phyloP scores from a whole-genome alignment of 1,140 invertebrate genomes.

The Ladona fulva region DNA sequence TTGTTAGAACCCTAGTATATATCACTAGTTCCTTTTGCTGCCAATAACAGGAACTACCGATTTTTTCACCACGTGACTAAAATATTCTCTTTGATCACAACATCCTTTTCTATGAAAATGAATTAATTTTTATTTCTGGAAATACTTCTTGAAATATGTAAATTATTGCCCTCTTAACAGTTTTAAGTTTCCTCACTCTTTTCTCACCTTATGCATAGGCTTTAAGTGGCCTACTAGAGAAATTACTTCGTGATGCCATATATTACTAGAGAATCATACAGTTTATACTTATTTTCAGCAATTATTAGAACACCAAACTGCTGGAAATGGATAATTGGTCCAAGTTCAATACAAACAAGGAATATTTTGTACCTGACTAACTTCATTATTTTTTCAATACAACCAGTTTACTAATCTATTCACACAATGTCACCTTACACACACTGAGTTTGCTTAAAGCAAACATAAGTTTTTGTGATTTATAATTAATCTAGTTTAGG shows the following conservation, averaged over 20 bases:
- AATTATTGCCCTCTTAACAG: background rate
- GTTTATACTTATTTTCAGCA: background rate
- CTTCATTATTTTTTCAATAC: background rate
- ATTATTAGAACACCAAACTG: background rate
- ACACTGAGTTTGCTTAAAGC: background rate
- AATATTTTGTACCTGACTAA: background rate
- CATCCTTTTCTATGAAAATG: no score
- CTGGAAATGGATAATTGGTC: background rate
- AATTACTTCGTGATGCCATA: background rate
- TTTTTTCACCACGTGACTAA: no score
- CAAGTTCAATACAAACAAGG: background rate
- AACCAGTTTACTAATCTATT: background rate
- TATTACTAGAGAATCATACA: background rate
- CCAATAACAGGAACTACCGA: no score
- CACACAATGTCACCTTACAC: background rate
- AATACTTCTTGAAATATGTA: background rate
- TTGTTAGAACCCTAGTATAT: no score
- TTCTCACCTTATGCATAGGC: background rate
- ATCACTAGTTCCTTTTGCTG: no score
- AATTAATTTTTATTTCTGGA: no score
- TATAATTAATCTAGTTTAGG: slow-evolving; percentile 30
- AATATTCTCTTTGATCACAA: no score
- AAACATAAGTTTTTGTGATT: background rate
- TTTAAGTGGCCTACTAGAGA: background rate
- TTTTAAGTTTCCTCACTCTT: background rate